These are phyloP conservation scores for Eremophila alpestris DNA, from an alignment of 2,797 vertebrate species.

Conservation along the genomic window DNA sequence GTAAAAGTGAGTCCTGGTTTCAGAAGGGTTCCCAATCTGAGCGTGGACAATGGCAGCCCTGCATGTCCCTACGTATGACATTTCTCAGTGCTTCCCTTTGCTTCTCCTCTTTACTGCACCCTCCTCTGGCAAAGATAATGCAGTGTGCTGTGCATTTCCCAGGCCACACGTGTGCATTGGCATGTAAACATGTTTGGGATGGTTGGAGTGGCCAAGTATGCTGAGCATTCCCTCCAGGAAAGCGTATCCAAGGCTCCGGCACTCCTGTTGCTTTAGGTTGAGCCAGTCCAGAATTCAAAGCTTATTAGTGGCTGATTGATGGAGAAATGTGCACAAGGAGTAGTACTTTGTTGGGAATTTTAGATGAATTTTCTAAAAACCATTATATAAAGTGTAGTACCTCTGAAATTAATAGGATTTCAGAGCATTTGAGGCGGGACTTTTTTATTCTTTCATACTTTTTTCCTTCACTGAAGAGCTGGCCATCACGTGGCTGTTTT, in stretches of 20 bases:
- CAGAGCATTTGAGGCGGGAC: not conserved
- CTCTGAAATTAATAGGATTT: not conserved
- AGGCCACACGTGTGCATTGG: not conserved
- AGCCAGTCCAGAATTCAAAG: not conserved
- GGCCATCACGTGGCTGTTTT: rapidly evolving
- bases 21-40: not conserved
- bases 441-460: not conserved
- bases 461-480: not conserved
- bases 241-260: not conserved
- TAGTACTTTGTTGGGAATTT: not conserved
- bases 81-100: not conserved
- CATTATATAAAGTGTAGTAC: not conserved
- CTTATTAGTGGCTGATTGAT: not conserved
- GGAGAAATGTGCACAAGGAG: not conserved
- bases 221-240: not conserved
- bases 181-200: not conserved
- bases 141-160: not conserved
- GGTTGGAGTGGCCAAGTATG: not conserved
- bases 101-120: not conserved
- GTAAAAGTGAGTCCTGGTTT: not conserved
- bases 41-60: not conserved
- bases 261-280: not conserved
- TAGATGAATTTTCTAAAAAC: not conserved
- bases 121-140: not conserved
- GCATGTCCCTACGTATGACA: rapidly evolving